Evolutionary conservation across 2,888 invertebrate genomes (phyloP).

Genomic region (Hydraecia micacea): DNA sequence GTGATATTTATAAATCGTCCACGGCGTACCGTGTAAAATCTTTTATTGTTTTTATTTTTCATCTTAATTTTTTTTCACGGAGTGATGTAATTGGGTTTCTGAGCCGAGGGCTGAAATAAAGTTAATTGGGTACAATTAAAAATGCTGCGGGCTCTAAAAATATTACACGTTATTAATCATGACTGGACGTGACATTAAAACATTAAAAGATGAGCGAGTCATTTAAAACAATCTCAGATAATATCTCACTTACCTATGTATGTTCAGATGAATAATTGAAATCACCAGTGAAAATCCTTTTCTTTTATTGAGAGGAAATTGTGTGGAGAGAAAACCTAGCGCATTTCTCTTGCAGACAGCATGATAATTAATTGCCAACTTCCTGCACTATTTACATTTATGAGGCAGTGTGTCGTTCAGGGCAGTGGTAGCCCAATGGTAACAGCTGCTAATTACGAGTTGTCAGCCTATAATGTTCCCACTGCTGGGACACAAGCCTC

Average conservation of each 20-base stretch:
- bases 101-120: conserved; percentile 78
- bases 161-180: conserved; percentile 68
- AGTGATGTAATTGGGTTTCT: conserved; percentile 80
- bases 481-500: no score
- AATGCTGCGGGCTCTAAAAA: conserved; percentile 78
- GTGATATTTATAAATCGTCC: conserved; percentile 63
- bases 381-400: neutral
- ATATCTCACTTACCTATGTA: neutral
- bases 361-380: neutral
- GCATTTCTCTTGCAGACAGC: neutral
- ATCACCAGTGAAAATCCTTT: neutral
- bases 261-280: conserved; percentile 1
- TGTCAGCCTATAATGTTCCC: no score
- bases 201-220: conserved; percentile 36
- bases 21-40: conserved; percentile 53
- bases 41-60: conserved; percentile 74
- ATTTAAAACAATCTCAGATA: conserved; percentile 34
- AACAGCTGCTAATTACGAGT: no score
- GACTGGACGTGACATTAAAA: conserved; percentile 68
- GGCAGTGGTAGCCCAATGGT: no score
- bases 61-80: conserved; percentile 67
- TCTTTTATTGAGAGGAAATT: neutral
- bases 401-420: neutral
- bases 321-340: neutral
- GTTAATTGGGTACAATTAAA: conserved; percentile 85